phyloP scores from a whole-genome alignment of 2,113 vertebrate species.

The Myrmophylax atrothorax region DNA sequence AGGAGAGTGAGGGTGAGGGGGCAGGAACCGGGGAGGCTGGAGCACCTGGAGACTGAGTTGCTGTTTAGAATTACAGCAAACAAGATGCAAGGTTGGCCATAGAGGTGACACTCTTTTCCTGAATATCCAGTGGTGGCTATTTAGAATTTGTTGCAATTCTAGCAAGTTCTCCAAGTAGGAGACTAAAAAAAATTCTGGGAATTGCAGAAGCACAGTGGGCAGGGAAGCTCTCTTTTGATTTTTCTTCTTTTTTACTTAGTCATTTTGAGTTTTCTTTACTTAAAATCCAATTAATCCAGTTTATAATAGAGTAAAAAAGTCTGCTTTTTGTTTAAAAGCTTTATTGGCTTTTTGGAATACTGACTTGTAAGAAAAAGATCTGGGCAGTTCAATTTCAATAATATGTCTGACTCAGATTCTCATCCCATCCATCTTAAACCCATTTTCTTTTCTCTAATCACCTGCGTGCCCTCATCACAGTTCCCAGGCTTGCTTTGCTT shows the following conservation, averaged over 20 bases:
- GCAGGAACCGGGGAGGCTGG: not conserved
- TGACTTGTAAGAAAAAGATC: not conserved
- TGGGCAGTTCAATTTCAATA: slow-evolving; percentile 21
- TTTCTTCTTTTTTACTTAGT: not conserved
- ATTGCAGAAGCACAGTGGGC: not conserved
- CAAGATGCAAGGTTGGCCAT: not conserved
- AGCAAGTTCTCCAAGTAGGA: not conserved
- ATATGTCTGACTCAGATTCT: slow-evolving; percentile 28
- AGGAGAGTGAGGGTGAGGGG: not conserved
- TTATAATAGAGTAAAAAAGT: not conserved
- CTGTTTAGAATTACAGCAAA: not conserved
- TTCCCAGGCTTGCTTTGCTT: not conserved
- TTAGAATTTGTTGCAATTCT: not conserved
- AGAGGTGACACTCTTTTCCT: not conserved
- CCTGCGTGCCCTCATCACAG: not conserved
- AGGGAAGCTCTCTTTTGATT: not conserved
- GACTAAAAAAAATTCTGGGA: not conserved
- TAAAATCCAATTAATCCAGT: slow-evolving; percentile 19
- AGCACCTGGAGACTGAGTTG: not conserved
- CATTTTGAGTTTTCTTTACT: slow-evolving; percentile 2
- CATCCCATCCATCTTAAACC: slow-evolving; percentile 46
- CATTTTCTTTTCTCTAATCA: slow-evolving; percentile 46
- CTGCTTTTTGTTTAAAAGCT: slow-evolving; percentile 4
- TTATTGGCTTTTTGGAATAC: slow-evolving; percentile 37
- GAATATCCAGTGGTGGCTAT: not conserved